These are phyloP conservation scores for Chaitophorus viminalis DNA, from an alignment of 2,888 invertebrate genomes.

Conservation along the genomic window DNA sequence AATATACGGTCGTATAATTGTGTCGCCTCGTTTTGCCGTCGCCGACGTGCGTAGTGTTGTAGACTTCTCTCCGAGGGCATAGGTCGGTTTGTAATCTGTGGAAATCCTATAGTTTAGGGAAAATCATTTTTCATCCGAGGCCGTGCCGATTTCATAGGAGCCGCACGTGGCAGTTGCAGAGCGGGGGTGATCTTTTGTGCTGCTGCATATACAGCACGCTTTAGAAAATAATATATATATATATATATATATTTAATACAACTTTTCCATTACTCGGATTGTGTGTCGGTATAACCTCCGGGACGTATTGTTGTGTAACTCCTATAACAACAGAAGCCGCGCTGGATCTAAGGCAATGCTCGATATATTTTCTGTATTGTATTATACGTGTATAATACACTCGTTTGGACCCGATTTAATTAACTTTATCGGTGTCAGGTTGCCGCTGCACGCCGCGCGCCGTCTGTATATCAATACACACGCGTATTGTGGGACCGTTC, in stretches of 20 bases:
- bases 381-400: neutral
- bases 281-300: conserved; percentile 14
- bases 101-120: conserved; percentile 3
- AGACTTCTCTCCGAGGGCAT: too few relatives aligned
- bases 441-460: too few relatives aligned
- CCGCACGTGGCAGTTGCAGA: neutral
- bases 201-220: neutral
- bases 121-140: conserved; percentile 32
- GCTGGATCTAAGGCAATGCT: neutral
- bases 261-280: conserved; percentile 53
- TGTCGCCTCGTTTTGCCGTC: neutral
- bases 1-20: neutral
- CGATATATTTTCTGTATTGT: neutral
- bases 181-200: conserved; percentile 26
- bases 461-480: neutral
- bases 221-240: conserved; percentile 2
- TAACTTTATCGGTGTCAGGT: conserved; percentile 28
- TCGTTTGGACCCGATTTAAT: conserved; percentile 30
- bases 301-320: conserved; percentile 27
- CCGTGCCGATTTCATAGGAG: neutral
- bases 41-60: too few relatives aligned
- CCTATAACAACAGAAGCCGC: conserved; percentile 19
- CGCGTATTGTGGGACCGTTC: neutral
- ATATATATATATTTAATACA: neutral
- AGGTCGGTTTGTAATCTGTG: neutral